Evolutionary conservation across 1,140 invertebrate genomes (phyloP).

Genomic region (Drosophila orena): DNA sequence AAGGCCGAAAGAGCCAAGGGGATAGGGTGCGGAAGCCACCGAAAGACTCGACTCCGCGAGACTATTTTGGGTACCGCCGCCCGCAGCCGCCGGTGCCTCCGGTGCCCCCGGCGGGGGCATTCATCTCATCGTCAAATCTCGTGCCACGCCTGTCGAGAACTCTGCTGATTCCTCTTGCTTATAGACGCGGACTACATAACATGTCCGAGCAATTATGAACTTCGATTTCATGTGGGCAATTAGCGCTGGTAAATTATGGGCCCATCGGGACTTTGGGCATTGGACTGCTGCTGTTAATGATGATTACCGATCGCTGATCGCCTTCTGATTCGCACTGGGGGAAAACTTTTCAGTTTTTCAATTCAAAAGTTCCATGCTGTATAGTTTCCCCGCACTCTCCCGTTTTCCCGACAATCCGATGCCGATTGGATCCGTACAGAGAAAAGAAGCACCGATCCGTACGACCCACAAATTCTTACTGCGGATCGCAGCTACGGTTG

Average conservation of each 20-base stretch:
- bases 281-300: constrained; percentile 19
- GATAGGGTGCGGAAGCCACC: neutral
- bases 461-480: constrained; percentile 46
- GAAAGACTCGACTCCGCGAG: constrained; percentile 37
- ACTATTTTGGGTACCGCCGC: constrained; percentile 34
- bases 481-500: constrained; percentile 7
- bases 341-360: constrained; percentile 32
- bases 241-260: constrained; percentile 21
- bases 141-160: constrained; percentile 43
- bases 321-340: constrained; percentile 29
- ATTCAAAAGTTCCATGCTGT: constrained; percentile 35
- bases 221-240: constrained; percentile 38
- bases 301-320: constrained; percentile 38
- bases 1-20: constrained; percentile 49
- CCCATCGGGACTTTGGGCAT: neutral
- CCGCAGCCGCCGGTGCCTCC: neutral
- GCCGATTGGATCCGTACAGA: constrained; percentile 9
- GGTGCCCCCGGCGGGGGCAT: constrained; percentile 18
- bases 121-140: constrained; percentile 40
- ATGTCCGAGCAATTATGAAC: constrained; percentile 45
- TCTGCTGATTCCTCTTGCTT: constrained; percentile 18
- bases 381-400: neutral
- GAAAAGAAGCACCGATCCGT: constrained; percentile 39
- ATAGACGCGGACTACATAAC: constrained; percentile 44
- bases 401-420: neutral